Evolutionary conservation across 2,888 invertebrate genomes (phyloP).

Genomic region (Torymus aiolomorphi): DNA sequence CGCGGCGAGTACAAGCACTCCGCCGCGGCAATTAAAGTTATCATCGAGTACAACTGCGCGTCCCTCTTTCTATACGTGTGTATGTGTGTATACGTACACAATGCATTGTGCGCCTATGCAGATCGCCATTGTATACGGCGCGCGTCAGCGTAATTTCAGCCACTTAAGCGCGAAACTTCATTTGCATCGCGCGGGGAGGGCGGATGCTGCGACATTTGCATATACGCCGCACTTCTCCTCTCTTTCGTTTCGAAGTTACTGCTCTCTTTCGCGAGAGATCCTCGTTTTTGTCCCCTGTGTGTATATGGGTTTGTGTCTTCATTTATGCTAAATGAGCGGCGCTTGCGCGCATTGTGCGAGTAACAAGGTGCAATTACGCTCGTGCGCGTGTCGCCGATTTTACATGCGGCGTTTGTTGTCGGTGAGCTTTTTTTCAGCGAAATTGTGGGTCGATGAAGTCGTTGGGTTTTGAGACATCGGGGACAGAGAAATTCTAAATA

Average conservation of each 20-base stretch:
- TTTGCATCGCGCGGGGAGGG: slow-evolving; percentile 47
- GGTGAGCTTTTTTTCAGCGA: neutral
- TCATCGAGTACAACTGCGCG: neutral
- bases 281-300: neutral
- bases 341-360: slow-evolving; percentile 29
- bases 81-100: too few species aligned
- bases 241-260: slow-evolving; percentile 21
- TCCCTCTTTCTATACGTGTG: too few species aligned
- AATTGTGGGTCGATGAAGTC: slow-evolving; percentile 9
- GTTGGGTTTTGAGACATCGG: slow-evolving; percentile 2
- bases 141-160: slow-evolving; percentile 44
- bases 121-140: slow-evolving; percentile 46
- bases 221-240: neutral
- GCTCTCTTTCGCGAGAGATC: neutral
- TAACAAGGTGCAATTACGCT: slow-evolving; percentile 46
- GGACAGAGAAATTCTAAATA: slow-evolving; percentile 22
- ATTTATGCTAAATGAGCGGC: slow-evolving; percentile 25
- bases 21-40: slow-evolving; percentile 37
- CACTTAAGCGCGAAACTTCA: slow-evolving; percentile 55
- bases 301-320: slow-evolving; percentile 28
- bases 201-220: slow-evolving; percentile 36
- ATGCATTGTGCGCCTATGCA: slow-evolving; percentile 28
- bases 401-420: neutral
- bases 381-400: slow-evolving; percentile 19
- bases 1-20: neutral